phyloP scores from a whole-genome alignment of 2,888 invertebrate genomes.

The Cephus pulcher region DNA sequence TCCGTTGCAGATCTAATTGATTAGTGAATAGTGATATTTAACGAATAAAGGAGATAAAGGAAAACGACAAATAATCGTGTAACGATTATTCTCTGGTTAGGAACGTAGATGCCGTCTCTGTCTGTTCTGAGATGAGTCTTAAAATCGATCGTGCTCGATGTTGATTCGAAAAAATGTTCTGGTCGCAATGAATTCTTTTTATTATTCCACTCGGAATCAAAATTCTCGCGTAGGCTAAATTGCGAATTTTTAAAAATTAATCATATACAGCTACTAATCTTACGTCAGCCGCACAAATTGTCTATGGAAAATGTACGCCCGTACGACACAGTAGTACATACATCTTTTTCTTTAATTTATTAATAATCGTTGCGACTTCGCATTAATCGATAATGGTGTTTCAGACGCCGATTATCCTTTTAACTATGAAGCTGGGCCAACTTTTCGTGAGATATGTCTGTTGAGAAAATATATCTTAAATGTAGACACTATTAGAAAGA shows the following conservation, averaged over 20 bases:
- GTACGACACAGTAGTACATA: background rate
- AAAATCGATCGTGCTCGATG: background rate
- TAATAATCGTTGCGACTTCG: background rate
- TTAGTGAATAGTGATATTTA: background rate
- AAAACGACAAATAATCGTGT: background rate
- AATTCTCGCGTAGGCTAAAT: background rate
- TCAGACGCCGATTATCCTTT: slow-evolving; percentile 22
- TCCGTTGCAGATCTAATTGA: background rate
- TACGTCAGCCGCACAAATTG: background rate
- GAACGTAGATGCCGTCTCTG: background rate
- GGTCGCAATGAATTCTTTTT: background rate
- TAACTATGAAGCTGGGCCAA: slow-evolving; percentile 53
- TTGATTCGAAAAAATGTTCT: slow-evolving; percentile 5
- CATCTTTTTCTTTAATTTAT: background rate
- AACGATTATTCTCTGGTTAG: background rate
- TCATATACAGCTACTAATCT: background rate
- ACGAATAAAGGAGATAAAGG: background rate
- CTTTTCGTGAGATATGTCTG: slow-evolving; percentile 58
- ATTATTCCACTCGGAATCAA: background rate
- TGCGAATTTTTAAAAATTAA: background rate
- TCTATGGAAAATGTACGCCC: background rate
- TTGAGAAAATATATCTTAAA: slow-evolving; percentile 57
- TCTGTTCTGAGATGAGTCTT: background rate
- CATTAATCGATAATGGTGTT: background rate
- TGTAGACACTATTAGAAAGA: slow-evolving; percentile 40